Conservation (phyloP, 2,888 invertebrate species). For the Conus canariensis region DNA sequence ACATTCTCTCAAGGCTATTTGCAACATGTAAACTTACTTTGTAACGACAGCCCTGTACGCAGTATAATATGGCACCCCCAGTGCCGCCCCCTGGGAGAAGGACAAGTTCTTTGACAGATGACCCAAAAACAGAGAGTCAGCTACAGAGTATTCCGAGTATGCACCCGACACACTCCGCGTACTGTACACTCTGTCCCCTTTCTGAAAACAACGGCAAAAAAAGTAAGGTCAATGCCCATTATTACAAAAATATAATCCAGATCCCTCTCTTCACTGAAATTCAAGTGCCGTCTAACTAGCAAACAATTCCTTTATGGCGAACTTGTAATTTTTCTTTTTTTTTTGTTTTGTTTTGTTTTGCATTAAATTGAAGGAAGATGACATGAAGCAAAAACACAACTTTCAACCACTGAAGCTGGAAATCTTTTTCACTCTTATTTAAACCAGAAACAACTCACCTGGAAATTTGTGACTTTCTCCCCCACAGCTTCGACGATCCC, state of each 20-base stretch:
- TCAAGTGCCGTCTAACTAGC: no score
- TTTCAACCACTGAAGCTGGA: no score
- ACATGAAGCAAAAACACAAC: no score
- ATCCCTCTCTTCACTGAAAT: no score
- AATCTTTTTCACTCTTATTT: no score
- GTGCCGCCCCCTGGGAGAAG: constrained; percentile 81
- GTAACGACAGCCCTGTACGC: constrained; percentile 80
- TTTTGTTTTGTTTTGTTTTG: no score
- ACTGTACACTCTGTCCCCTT: constrained; percentile 79
- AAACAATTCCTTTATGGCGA: no score
- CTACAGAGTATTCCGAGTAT: constrained; percentile 80
- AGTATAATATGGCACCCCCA: constrained; percentile 82
- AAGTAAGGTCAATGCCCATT: background rate
- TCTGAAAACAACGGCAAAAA: constrained; percentile 62
- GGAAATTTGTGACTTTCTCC: constrained; percentile 76
- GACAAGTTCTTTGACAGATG: constrained; percentile 78
- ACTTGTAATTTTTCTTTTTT: no score
- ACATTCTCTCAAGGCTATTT: no score
- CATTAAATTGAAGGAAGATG: no score
- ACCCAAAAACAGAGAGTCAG: constrained; percentile 72
- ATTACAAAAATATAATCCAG: background rate
- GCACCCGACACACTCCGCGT: constrained; percentile 76
- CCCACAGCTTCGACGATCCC: constrained; percentile 81
- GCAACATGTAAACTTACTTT: background rate
- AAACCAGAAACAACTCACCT: constrained; percentile 52